These are phyloP conservation scores for Rhinolophus sinicus DNA, from an alignment of 2,113 vertebrate species.

Conservation along the genomic window DNA sequence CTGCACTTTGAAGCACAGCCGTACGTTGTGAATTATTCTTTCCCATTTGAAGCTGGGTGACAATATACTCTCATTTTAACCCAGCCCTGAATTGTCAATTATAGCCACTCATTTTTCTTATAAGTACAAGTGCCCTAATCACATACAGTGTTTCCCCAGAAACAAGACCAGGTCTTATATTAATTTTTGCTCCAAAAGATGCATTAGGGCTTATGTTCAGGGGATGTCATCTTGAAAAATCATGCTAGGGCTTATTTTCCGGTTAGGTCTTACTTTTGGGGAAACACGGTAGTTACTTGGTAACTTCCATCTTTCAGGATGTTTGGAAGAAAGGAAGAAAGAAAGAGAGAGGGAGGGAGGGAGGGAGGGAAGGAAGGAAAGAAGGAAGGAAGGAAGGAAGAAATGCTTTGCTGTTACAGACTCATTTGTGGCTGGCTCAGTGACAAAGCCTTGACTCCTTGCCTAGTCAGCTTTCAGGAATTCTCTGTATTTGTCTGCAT, in stretches of 20 bases:
- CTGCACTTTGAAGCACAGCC: not conserved
- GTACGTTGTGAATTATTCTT: slow-evolving; percentile 9
- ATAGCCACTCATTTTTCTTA: not conserved
- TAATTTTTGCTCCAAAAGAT: too few relatives aligned
- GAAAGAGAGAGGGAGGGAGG: not conserved
- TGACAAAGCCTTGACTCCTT: slow-evolving; percentile 74
- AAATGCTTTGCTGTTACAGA: slow-evolving; percentile 7
- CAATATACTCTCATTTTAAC: not conserved
- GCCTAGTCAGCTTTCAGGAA: slow-evolving; percentile 91
- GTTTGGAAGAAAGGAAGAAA: not conserved
- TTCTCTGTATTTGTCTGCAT: slow-evolving; percentile 89
- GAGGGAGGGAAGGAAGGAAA: too few relatives aligned
- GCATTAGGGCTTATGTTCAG: too few relatives aligned
- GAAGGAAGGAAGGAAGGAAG: not conserved
- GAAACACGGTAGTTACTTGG: not conserved
- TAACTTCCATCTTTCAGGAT: not conserved
- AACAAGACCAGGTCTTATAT: too few relatives aligned
- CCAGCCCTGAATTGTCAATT: not conserved
- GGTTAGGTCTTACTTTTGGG: too few relatives aligned
- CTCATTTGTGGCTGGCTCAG: slow-evolving; percentile 58
- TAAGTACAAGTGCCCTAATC: not conserved
- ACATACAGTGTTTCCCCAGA: not conserved
- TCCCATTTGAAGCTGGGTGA: slow-evolving; percentile 15
- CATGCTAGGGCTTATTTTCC: too few relatives aligned
- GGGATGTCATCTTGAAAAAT: too few relatives aligned